A percentile compares a stretch with the other conserved stretches of the same genome.
These are phyloP conservation scores for Taxidea taxus DNA, from an alignment of 2,113 vertebrate species.

Conservation along the genomic window DNA sequence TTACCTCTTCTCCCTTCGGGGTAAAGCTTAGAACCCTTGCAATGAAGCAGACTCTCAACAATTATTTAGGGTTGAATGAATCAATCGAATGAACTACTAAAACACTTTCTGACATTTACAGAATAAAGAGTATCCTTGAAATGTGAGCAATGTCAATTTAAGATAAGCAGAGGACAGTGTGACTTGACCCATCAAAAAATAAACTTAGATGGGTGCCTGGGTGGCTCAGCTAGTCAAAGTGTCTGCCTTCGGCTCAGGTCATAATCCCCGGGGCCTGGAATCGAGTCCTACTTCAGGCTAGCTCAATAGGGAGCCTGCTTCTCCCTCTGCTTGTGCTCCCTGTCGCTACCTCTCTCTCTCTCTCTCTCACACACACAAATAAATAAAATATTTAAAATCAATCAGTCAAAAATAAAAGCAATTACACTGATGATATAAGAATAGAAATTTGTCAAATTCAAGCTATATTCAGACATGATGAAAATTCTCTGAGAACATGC, in stretches of 20 bases:
- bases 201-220: background rate
- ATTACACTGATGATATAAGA: background rate
- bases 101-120: conserved; percentile 35
- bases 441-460: background rate
- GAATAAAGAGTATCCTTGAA: conserved; percentile 21
- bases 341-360: background rate
- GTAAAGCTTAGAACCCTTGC: background rate
- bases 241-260: background rate
- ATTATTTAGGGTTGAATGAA: background rate
- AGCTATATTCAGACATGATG: background rate
- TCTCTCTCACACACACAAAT: too few species aligned
- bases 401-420: background rate
- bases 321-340: background rate
- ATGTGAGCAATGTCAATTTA: background rate
- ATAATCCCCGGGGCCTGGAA: background rate
- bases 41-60: background rate
- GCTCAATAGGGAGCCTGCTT: background rate
- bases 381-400: background rate
- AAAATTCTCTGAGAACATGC: background rate
- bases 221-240: background rate
- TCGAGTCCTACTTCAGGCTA: background rate
- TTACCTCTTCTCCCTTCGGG: background rate
- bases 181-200: background rate
- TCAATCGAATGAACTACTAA: background rate
- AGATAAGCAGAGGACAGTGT: conserved; percentile 3